A percentile compares a stretch with the other conserved stretches of the same genome.
Evolutionary conservation across 1,140 invertebrate species (phyloP).

Genomic region (Drosophila neocordata): DNA sequence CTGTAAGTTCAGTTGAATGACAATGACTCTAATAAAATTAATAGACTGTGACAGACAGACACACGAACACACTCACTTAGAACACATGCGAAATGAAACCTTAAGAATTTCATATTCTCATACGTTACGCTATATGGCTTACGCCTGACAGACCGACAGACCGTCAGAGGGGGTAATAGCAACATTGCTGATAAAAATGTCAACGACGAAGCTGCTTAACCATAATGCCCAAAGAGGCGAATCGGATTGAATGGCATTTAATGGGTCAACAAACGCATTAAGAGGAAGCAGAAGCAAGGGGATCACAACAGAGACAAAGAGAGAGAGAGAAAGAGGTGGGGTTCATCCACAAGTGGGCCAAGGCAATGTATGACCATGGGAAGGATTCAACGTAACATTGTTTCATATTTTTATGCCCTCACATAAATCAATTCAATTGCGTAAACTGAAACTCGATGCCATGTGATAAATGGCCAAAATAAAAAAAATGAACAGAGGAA

Average conservation of each 20-base stretch:
- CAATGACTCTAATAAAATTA: conserved; percentile 65
- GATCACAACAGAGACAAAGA: no score
- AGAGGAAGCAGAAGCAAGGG: not conserved
- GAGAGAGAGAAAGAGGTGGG: not conserved
- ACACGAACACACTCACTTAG: not conserved
- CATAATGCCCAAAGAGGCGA: conserved; percentile 23
- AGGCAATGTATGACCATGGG: conserved; percentile 18
- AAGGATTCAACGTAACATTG: conserved; percentile 11
- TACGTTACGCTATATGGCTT: conserved; percentile 63
- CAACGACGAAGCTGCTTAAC: conserved; percentile 27
- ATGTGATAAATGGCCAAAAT: not conserved
- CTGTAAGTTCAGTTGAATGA: conserved; percentile 21
- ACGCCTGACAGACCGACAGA: conserved; percentile 33
- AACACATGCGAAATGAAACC: conserved; percentile 23
- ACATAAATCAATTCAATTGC: conserved; percentile 26
- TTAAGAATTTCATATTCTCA: conserved; percentile 48
- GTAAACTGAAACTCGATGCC: not conserved
- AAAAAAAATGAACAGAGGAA: not conserved
- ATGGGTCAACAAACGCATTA: conserved; percentile 51
- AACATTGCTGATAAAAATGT: conserved; percentile 28
- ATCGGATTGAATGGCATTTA: conserved; percentile 39
- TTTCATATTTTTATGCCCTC: conserved; percentile 3
- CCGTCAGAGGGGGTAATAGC: not conserved
- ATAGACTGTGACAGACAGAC: conserved; percentile 54
- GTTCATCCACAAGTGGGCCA: conserved; percentile 1